phyloP scores from a whole-genome alignment of 1,140 invertebrate genomes.

The Drosophila parabipectinata region DNA sequence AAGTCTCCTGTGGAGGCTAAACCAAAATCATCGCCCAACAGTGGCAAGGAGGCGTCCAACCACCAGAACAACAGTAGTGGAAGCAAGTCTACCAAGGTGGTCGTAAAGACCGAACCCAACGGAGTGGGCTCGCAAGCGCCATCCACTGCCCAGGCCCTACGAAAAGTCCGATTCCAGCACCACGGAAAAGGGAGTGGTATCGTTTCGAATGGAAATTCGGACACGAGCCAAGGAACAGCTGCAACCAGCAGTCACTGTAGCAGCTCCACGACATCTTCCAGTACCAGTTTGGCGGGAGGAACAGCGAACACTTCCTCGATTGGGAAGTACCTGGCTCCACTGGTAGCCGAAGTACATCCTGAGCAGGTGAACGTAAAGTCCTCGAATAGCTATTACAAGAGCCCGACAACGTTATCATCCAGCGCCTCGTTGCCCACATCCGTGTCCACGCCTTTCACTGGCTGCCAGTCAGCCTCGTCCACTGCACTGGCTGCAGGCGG shows the following conservation, averaged over 20 bases:
- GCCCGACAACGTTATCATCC: conserved; percentile 76
- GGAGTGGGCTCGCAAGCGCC: conserved; percentile 33
- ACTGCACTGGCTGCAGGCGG: conserved; percentile 67
- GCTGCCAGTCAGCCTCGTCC: conserved; percentile 76
- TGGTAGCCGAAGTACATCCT: conserved; percentile 84
- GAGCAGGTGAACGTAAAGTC: conserved; percentile 83
- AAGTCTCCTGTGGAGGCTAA: conserved; percentile 45
- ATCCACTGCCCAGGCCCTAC: conserved; percentile 58
- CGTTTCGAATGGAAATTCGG: conserved; percentile 33
- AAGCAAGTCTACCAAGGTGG: conserved; percentile 36
- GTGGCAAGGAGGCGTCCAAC: conserved; percentile 43
- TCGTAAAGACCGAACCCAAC: conserved; percentile 66
- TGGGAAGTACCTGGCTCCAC: conserved; percentile 80
- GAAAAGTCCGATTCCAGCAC: conserved; percentile 73
- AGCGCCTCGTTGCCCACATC: conserved; percentile 80
- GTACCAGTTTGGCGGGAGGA: conserved; percentile 61
- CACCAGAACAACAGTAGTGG: conserved; percentile 48
- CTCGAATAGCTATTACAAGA: conserved; percentile 70
- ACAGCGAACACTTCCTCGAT: conserved; percentile 65
- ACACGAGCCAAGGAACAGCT: conserved; percentile 30
- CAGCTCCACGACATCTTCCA: conserved; percentile 36
- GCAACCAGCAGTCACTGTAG: conserved; percentile 31
- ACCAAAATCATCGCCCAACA: conserved; percentile 40
- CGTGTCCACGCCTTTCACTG: conserved; percentile 76
- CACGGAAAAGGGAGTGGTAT: conserved; percentile 41